Evolutionary conservation across 2,797 vertebrate genomes (phyloP).

Genomic region (Mus minutoides): DNA sequence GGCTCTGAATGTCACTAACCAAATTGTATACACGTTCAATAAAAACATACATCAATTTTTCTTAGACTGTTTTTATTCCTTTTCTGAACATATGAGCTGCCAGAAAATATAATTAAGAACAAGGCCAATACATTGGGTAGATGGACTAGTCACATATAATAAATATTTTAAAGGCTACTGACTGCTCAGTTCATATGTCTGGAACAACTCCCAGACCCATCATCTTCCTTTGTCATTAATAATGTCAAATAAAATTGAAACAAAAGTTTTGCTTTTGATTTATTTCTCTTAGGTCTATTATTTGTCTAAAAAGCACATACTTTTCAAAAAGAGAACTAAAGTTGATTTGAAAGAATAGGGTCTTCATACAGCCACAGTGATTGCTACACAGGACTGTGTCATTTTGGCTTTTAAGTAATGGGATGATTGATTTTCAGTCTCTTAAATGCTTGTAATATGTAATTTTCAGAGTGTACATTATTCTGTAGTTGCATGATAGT

Average conservation of each 20-base stretch:
- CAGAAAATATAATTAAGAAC: conserved; percentile 64
- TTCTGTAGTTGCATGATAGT: background rate
- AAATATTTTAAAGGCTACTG: conserved; percentile 31
- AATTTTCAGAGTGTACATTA: conserved; percentile 40
- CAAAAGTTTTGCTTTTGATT: conserved; percentile 59
- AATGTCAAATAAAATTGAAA: conserved; percentile 57
- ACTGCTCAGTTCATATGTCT: background rate
- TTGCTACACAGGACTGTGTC: conserved; percentile 35
- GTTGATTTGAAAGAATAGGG: conserved; percentile 41
- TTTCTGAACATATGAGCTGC: conserved; percentile 47
- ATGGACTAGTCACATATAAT: conserved; percentile 43
- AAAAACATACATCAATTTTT: conserved; percentile 35
- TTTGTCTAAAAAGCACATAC: conserved; percentile 49
- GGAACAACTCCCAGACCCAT: conserved; percentile 26
- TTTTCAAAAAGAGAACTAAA: conserved; percentile 65
- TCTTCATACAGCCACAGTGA: conserved; percentile 62
- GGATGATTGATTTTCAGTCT: conserved; percentile 66
- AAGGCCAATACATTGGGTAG: conserved; percentile 43
- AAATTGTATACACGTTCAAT: conserved; percentile 45
- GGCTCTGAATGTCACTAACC: conserved; percentile 4
- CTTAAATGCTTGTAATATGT: conserved; percentile 37
- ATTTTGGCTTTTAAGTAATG: conserved; percentile 66
- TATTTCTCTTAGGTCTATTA: conserved; percentile 48
- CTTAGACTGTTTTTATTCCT: conserved; percentile 44
- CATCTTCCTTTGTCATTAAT: conserved; percentile 56